Evolutionary conservation across 2,888 invertebrate species (phyloP).

Genomic region (Bombylius major): DNA sequence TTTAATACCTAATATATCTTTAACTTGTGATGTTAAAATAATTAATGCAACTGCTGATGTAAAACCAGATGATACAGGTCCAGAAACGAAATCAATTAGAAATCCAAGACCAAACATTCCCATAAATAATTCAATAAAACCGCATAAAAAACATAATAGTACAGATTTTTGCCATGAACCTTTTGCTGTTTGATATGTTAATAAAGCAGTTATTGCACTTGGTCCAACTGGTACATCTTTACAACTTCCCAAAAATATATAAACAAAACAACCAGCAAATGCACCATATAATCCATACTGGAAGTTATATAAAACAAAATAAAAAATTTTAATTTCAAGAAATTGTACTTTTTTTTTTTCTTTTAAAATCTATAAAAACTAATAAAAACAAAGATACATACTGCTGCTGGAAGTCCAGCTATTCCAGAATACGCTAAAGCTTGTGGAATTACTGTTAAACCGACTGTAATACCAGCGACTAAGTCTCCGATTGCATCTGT

Average conservation of each 20-base stretch:
- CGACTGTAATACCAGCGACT: constrained; percentile 85
- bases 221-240: constrained; percentile 89
- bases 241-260: constrained; percentile 81
- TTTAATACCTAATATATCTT: constrained; percentile 63
- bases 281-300: constrained; percentile 88
- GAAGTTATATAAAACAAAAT: constrained; percentile 6
- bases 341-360: neutral
- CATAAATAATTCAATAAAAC: constrained; percentile 65
- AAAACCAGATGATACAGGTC: constrained; percentile 79
- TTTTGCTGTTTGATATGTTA: constrained; percentile 66
- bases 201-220: constrained; percentile 78
- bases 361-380: neutral
- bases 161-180: constrained; percentile 49
- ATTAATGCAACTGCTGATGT: constrained; percentile 83
- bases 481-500: constrained; percentile 70
- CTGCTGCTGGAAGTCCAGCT: constrained; percentile 61
- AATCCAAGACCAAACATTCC: constrained; percentile 74
- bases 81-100: constrained; percentile 79
- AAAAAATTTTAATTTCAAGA: constrained; percentile 4
- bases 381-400: constrained; percentile 24
- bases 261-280: constrained; percentile 83
- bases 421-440: constrained; percentile 70
- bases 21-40: constrained; percentile 79
- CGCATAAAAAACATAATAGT: constrained; percentile 60
- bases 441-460: constrained; percentile 87